Evolutionary conservation across 2,888 invertebrate genomes (phyloP).

Genomic region (Agriotes lineatus): DNA sequence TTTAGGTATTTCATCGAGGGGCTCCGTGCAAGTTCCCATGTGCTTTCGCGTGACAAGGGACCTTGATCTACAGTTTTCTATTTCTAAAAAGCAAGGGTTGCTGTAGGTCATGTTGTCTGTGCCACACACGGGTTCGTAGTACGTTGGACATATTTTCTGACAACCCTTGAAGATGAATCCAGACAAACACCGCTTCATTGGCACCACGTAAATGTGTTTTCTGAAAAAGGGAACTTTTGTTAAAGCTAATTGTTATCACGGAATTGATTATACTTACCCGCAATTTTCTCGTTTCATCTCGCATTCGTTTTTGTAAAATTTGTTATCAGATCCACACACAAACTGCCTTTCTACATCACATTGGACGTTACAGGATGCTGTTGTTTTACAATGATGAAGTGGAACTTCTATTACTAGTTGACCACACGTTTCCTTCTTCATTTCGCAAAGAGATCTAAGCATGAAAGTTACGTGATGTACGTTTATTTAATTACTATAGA

Average conservation of each 20-base stretch:
- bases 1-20: conserved; percentile 85
- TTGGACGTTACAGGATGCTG: conserved; percentile 83
- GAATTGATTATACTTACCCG: conserved; percentile 77
- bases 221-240: conserved; percentile 71
- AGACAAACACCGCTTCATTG: conserved; percentile 86
- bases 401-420: conserved; percentile 88
- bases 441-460: conserved; percentile 88
- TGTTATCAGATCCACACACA: conserved; percentile 91
- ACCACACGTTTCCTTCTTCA: conserved; percentile 85
- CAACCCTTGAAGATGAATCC: conserved; percentile 90
- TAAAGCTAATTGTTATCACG: too few relatives aligned
- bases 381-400: conserved; percentile 86
- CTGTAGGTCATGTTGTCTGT: conserved; percentile 93
- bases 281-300: conserved; percentile 93
- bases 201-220: conserved; percentile 92
- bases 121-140: conserved; percentile 94
- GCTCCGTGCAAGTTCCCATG: conserved; percentile 88
- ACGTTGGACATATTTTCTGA: conserved; percentile 86
- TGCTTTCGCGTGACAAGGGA: conserved; percentile 82
- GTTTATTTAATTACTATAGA: too few relatives aligned
- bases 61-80: conserved; percentile 90
- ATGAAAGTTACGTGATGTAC: too few relatives aligned
- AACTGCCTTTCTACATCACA: conserved; percentile 81
- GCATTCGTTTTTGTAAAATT: conserved; percentile 91
- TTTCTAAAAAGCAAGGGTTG: conserved; percentile 91